phyloP scores from a whole-genome alignment of 23 tunicate species.

The Styela clava region DNA sequence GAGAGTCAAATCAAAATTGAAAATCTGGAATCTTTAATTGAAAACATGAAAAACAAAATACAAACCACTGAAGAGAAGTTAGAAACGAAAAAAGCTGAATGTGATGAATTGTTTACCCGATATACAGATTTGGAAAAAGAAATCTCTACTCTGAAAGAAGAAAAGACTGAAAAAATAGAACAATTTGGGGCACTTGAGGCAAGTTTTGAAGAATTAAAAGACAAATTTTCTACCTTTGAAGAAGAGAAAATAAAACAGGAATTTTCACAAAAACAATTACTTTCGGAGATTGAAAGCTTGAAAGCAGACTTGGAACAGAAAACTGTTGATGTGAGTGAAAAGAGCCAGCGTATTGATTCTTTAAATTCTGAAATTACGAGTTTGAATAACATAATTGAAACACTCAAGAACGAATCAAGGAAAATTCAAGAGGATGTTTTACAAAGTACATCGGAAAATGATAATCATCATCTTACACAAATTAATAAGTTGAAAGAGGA shows the following conservation, averaged over 20 bases:
- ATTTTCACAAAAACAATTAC: background rate
- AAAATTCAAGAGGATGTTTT: background rate
- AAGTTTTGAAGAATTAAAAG: background rate
- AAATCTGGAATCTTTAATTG: background rate
- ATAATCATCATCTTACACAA: background rate
- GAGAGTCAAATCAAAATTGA: background rate
- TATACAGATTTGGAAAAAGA: constrained; percentile 1
- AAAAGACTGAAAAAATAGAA: background rate
- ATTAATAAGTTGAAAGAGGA: background rate
- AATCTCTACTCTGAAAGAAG: background rate
- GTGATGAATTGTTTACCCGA: background rate
- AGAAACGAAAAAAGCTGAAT: background rate
- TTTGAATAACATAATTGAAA: background rate
- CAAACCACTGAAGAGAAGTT: background rate
- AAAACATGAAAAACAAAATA: background rate
- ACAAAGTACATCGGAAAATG: background rate
- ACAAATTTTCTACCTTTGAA: background rate
- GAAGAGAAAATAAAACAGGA: background rate
- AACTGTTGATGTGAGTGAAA: too few species aligned
- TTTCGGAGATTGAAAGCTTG: background rate
- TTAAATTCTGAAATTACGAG: background rate
- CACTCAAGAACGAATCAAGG: background rate
- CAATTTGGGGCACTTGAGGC: background rate
- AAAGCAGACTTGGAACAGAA: background rate
- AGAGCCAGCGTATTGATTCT: background rate